Base-by-base conservation (phyloP, 2,797 vertebrate genomes). In the Buceros bicornis region DNA sequence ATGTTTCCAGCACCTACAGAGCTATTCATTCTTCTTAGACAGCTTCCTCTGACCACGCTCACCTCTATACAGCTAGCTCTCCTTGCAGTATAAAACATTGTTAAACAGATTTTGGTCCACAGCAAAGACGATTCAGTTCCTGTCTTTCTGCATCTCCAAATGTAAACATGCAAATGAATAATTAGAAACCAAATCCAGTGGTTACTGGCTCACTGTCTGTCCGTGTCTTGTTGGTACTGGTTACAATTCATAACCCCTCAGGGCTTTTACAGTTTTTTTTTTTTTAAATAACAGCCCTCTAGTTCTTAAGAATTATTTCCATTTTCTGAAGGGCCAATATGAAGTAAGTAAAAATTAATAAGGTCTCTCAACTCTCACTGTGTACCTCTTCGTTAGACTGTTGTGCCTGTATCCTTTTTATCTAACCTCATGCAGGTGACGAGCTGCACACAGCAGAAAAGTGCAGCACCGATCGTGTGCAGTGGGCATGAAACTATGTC, bases 121-220 rank as follows among this genome's bases (percentile, higher is more conserved):
- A 40, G 21, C 51, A 61, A 86, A 84, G 48, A 45, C 29, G 74
- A 8, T 88, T 81, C 7, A 8, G 25, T 74, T 84, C 31, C 40
- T 31, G 50, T 81, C 69, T 86, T 89, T 77, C 53, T 77, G 22
- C 65, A 26, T 80, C 70, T 84, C 78, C 82, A 89, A 89, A 80
- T 12, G 19, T 21, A 93, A 73, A 64, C 40, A 80, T 5, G 6
- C 47, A 93, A 88, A 83, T 71, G 37, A 95, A 76, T 80, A 80
- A 90, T 65, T 35, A 79, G 77, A 86, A 95, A 81, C 31, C 82
- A 82, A 94, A 91, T 88, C 24, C 76, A 57, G 84, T 62, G 93
- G 81, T 94, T 92, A 45, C 64, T 79, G 74, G 81, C 76, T 94
- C 26, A 25, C 76, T 88, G 50, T 92, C 77, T 64, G 64, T 70